phyloP scores from a whole-genome alignment of 2,888 invertebrate species.

The Nomada fabriciana region DNA sequence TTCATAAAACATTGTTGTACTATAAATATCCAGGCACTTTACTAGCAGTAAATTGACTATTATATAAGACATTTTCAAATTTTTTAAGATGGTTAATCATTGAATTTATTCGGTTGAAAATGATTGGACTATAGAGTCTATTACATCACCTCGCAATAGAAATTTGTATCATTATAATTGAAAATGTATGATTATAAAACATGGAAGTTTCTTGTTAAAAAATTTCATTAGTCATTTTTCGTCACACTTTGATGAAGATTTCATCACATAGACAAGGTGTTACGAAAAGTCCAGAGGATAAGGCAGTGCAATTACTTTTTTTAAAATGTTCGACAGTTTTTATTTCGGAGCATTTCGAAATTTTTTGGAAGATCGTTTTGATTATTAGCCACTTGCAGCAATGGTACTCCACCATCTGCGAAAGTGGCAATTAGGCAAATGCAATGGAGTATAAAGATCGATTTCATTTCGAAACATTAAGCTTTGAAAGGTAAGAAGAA shows the following conservation, averaged over 20 bases:
- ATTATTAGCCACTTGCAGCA: slow-evolving; percentile 47
- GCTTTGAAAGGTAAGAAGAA: slow-evolving; percentile 3
- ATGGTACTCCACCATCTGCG: slow-evolving; percentile 39
- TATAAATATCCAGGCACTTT: not conserved
- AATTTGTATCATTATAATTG: not conserved
- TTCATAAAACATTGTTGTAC: not conserved
- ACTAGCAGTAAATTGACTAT: not conserved
- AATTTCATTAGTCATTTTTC: not conserved
- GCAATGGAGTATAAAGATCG: not conserved
- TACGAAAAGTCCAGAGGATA: slow-evolving; percentile 68
- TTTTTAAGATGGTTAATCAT: not conserved
- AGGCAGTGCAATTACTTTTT: slow-evolving; percentile 34
- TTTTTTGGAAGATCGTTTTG: slow-evolving; percentile 41
- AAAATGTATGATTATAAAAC: too few relatives aligned
- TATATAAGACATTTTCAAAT: not conserved
- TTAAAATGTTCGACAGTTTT: not conserved
- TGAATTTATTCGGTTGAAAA: too few relatives aligned
- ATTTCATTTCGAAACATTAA: slow-evolving; percentile 34
- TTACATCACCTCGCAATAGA: too few relatives aligned
- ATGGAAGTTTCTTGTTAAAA: too few relatives aligned
- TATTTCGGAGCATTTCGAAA: slow-evolving; percentile 55
- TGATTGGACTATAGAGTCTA: too few relatives aligned
- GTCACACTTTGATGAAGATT: slow-evolving; percentile 66
- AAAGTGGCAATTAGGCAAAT: slow-evolving; percentile 36
- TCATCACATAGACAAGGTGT: slow-evolving; percentile 64